Base-by-base conservation (phyloP, 2,888 invertebrate genomes). In the Eristalinus aeneus region DNA sequence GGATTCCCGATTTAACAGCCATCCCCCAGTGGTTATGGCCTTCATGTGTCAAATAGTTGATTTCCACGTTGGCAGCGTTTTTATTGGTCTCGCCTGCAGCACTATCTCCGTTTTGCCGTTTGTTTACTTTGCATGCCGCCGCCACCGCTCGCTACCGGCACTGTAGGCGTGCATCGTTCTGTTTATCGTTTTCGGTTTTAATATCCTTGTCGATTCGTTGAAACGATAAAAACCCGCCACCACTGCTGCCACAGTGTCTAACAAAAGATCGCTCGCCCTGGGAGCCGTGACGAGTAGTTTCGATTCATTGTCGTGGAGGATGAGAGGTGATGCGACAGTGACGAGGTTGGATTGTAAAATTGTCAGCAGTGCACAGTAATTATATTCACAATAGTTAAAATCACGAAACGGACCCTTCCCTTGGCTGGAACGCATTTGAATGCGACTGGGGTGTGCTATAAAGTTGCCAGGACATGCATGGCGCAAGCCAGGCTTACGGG, bases 331-430 rank as follows among this genome's bases (percentile, higher is more conserved):
- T 85, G 54, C 56, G 63, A 46, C 76, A n/a, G n/a, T n/a, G n/a
- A n/a, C n/a, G n/a, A n/a, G n/a, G 81, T 46, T 64, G 65, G 72
- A 85, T 81, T 85, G 85, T 85, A 86, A 82, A 86, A 82, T 82
- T 82, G 73, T 82, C 69, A 69, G 53, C 74, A 71, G 78, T 61
- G 77, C 77, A 78, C 36, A 74, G 82, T 86, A 86, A 81, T 86
- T 86, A 86, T 86, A 86, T 78, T 82, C 69, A 71, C 77, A 86
- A 82, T 86, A 86, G 86, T 86, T 86, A 82, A n/a, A 86, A 86
- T 86, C 77, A 82, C 54, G 81, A 77, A 68, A 82, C 76, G 77
- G 71, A 78, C 77, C 77, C 77, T 77, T 73, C 56, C 67, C 60
- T 0, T 67, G 20, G 58, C 20, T 60, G n/a, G 16, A 20, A 2